Conservation (phyloP, 2,888 invertebrate species). For the Altica lythri region DNA sequence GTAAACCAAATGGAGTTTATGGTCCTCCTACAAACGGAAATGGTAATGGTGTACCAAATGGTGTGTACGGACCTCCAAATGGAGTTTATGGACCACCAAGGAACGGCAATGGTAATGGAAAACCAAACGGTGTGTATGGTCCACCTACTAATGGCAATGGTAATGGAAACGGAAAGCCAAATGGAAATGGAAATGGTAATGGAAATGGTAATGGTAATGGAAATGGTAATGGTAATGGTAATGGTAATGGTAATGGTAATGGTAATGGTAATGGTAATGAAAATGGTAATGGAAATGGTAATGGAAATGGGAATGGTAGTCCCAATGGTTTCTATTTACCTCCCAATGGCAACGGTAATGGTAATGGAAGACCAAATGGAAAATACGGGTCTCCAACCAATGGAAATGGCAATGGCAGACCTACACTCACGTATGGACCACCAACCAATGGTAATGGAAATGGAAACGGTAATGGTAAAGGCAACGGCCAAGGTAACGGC, state of each 20-base stretch:
- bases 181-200: conserved; percentile 29
- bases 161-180: conserved; percentile 40
- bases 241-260: conserved; percentile 35
- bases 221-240: conserved; percentile 40
- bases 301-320: conserved; percentile 37
- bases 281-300: conserved; percentile 31
- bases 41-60: conserved; percentile 45
- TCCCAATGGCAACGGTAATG: conserved; percentile 34
- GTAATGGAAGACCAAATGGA: conserved; percentile 23
- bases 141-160: conserved; percentile 36
- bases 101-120: conserved; percentile 23
- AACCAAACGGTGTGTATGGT: conserved; percentile 33
- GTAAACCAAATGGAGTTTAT: conserved; percentile 44
- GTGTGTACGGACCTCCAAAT: conserved; percentile 42
- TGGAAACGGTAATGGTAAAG: conserved; percentile 41
- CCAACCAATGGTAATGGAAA: conserved; percentile 25
- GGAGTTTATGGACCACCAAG: conserved; percentile 41
- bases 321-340: conserved; percentile 31
- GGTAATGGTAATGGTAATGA: conserved; percentile 33
- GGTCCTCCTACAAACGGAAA: conserved; percentile 49
- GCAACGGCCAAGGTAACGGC: conserved; percentile 39
- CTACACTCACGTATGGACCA: too few species aligned
- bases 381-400: too few species aligned
- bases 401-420: conserved; percentile 31
- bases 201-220: conserved; percentile 33